Evolutionary conservation across 2,888 invertebrate species (phyloP).

Genomic region (Ptilodon capucinus): DNA sequence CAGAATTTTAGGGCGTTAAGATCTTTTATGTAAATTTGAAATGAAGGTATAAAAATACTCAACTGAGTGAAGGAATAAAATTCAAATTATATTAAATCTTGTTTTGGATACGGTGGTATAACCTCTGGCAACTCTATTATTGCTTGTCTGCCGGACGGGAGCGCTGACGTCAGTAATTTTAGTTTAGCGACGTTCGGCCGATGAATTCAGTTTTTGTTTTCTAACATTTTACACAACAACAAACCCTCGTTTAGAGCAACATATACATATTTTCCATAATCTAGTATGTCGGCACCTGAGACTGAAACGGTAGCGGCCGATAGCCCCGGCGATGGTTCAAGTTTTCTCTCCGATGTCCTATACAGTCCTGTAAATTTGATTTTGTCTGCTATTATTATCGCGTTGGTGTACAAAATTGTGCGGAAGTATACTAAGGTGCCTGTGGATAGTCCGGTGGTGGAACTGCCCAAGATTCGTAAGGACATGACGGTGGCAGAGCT

Average conservation of each 20-base stretch:
- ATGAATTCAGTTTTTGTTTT: constrained; percentile 32
- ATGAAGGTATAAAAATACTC: too few relatives aligned
- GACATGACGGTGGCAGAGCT: constrained; percentile 96
- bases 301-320: constrained; percentile 50
- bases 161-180: constrained; percentile 61
- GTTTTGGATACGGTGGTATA: too few relatives aligned
- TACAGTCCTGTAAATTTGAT: constrained; percentile 86
- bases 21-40: too few relatives aligned
- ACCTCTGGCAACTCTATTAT: constrained; percentile 2
- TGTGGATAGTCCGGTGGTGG: constrained; percentile 48
- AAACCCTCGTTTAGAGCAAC: constrained; percentile 28
- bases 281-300: constrained; percentile 62
- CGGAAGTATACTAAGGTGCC: constrained; percentile 62
- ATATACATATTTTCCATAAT: constrained; percentile 17
- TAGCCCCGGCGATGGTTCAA: constrained; percentile 44
- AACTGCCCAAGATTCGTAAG: constrained; percentile 90
- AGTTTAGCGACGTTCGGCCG: constrained; percentile 32
- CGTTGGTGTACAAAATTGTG: constrained; percentile 86
- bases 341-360: constrained; percentile 78
- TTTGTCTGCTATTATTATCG: constrained; percentile 84
- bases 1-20: too few relatives aligned
- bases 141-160: constrained; percentile 21
- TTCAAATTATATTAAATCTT: too few relatives aligned
- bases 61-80: too few relatives aligned
- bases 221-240: constrained; percentile 41